Conservation (phyloP, 2,797 vertebrate genomes). For the Rhinogobio ventralis region DNA sequence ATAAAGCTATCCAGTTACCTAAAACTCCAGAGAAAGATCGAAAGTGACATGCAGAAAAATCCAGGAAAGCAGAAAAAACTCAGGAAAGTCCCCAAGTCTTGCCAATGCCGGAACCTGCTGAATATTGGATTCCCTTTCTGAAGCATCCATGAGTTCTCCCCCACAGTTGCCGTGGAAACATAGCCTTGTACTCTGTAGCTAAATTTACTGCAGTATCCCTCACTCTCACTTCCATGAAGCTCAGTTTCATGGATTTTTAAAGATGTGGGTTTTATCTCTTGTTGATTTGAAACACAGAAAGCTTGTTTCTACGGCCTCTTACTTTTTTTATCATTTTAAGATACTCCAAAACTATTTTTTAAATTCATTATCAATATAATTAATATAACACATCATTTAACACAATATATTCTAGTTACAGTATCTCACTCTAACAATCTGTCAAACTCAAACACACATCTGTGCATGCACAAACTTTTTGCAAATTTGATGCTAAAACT, state of each 20-base stretch:
- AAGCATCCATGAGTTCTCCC: conserved; percentile 50
- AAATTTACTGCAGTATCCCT: conserved; percentile 52
- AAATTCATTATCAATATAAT: neutral
- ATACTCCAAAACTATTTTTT: neutral
- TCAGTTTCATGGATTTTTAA: conserved; percentile 27
- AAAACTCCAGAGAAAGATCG: conserved; percentile 24
- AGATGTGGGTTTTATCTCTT: conserved; percentile 2
- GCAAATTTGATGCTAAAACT: neutral
- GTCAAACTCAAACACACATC: neutral
- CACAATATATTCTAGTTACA: neutral
- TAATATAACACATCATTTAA: neutral
- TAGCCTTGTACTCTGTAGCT: conserved; percentile 22
- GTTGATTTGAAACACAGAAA: neutral
- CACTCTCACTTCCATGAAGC: conserved; percentile 23
- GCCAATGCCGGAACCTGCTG: conserved; percentile 47
- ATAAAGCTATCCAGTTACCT: neutral
- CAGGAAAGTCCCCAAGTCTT: conserved; percentile 52
- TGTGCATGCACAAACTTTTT: neutral
- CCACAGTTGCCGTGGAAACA: conserved; percentile 77
- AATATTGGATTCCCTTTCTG: conserved; percentile 52
- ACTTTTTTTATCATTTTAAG: neutral
- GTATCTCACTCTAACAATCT: neutral
- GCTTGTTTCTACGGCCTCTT: neutral
- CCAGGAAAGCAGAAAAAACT: conserved; percentile 6
- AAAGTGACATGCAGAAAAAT: conserved; percentile 44